Conservation (phyloP, 2,797 vertebrate genomes). For the Choloepus didactylus region DNA sequence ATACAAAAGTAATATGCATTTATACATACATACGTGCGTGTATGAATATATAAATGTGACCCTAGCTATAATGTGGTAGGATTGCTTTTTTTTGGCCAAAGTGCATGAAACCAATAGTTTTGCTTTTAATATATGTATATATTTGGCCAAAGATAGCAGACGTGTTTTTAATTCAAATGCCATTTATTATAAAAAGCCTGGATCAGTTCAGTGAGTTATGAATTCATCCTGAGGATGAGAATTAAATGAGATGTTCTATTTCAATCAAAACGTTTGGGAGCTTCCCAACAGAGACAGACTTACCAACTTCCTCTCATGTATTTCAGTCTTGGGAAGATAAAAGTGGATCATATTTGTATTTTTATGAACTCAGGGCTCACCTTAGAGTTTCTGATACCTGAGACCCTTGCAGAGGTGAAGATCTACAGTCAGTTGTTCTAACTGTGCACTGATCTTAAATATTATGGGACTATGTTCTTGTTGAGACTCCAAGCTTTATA, state of each 20-base stretch:
- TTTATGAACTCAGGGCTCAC: conserved; percentile 39
- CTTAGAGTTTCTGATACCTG: background rate
- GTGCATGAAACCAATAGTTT: background rate
- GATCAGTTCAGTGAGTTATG: conserved; percentile 52
- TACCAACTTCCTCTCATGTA: conserved; percentile 46
- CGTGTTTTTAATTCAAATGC: conserved; percentile 66
- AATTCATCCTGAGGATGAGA: conserved; percentile 55
- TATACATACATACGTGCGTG: background rate
- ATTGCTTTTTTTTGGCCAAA: conserved; percentile 56
- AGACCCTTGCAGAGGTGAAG: background rate
- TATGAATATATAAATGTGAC: background rate
- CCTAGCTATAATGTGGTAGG: background rate
- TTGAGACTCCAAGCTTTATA: background rate
- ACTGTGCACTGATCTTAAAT: background rate
- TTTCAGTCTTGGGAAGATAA: conserved; percentile 54
- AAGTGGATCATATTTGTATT: conserved; percentile 42
- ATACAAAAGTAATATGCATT: background rate
- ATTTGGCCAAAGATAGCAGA: conserved; percentile 60
- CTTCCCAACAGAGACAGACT: conserved; percentile 55
- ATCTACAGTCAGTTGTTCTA: background rate
- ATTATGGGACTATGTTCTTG: background rate
- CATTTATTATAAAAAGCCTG: conserved; percentile 67
- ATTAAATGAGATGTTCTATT: conserved; percentile 71
- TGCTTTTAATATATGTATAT: conserved; percentile 52
- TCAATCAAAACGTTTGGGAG: conserved; percentile 70